These are phyloP conservation scores for Machimus atricapillus DNA, from an alignment of 2,888 invertebrate genomes.

Conservation along the genomic window DNA sequence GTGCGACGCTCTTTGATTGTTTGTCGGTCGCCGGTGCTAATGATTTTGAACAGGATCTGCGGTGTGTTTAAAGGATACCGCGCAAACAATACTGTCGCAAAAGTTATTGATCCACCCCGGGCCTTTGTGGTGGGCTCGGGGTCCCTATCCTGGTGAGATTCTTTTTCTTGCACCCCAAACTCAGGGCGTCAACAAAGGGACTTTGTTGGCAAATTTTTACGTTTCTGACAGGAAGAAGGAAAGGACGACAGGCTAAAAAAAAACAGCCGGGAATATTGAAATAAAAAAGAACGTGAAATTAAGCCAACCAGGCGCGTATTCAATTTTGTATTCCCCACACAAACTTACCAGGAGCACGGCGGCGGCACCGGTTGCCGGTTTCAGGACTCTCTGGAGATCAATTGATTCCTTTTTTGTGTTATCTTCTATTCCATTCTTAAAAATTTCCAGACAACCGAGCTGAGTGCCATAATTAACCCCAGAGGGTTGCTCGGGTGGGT, in stretches of 20 bases:
- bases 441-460: constrained; percentile 38
- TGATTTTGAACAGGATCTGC: constrained; percentile 56
- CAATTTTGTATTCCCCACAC: background rate
- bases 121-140: background rate
- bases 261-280: background rate
- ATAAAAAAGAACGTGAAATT: background rate
- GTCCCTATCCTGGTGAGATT: background rate
- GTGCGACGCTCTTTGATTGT: constrained; percentile 42
- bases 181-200: background rate
- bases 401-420: constrained; percentile 23
- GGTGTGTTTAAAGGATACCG: constrained; percentile 53
- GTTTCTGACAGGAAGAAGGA: constrained; percentile 8
- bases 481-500: constrained; percentile 15
- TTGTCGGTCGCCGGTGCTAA: constrained; percentile 57
- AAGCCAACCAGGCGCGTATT: constrained; percentile 10
- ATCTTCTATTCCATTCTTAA: constrained; percentile 14
- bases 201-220: constrained; percentile 35
- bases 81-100: constrained; percentile 47
- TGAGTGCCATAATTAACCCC: constrained; percentile 40
- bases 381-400: constrained; percentile 27
- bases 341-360: background rate
- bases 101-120: constrained; percentile 12
- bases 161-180: background rate
- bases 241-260: background rate
- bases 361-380: background rate